phyloP scores from a whole-genome alignment of 2,888 invertebrate species.

The Stenoptilia bipunctidactyla region DNA sequence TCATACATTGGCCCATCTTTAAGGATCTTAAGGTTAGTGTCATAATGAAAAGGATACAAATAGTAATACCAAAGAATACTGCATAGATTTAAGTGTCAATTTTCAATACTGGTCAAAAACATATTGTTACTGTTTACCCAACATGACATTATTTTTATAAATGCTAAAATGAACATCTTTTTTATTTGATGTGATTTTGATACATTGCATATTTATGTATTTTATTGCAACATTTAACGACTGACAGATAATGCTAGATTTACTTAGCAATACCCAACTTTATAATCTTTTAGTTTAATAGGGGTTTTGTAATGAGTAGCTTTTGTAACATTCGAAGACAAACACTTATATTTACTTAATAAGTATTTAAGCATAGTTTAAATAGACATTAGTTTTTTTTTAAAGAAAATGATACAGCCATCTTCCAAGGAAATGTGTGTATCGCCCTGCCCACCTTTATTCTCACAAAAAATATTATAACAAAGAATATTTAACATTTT shows the following conservation, averaged over 20 bases:
- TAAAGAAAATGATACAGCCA: no score
- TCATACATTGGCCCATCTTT: no score
- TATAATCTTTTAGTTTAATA: not conserved
- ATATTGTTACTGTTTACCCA: conserved; percentile 59
- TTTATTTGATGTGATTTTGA: not conserved
- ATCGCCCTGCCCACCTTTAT: no score
- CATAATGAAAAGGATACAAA: not conserved
- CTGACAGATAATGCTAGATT: not conserved
- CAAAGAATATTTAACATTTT: no score
- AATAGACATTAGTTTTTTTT: no score
- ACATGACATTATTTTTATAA: conserved; percentile 25
- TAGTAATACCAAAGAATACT: conserved; percentile 6
- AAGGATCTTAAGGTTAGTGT: no score
- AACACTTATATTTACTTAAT: not conserved
- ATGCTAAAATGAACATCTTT: conserved; percentile 3
- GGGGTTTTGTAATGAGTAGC: not conserved
- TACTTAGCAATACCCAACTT: not conserved
- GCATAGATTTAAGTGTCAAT: conserved; percentile 48
- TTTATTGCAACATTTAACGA: not conserved
- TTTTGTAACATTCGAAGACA: not conserved
- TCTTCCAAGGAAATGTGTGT: no score
- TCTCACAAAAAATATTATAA: no score
- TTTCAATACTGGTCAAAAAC: conserved; percentile 39
- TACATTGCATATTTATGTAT: not conserved
- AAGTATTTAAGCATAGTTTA: not conserved